Evolutionary conservation across 2,113 vertebrate species (phyloP).

Genomic region (Fregata magnificens): DNA sequence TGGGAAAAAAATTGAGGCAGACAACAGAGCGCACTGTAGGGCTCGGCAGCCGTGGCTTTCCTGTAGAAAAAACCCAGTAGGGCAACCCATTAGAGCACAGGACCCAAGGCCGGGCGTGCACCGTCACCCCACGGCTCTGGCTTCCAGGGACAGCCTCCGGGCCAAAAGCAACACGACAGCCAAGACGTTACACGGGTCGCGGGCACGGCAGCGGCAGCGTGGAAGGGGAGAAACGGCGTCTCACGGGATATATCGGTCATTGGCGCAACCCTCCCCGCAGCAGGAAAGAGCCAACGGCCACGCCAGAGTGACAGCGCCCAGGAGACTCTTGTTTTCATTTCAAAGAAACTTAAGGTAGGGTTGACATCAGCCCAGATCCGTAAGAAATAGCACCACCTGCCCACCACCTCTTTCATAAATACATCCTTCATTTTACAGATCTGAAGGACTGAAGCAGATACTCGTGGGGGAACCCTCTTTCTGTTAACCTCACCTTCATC

Average conservation of each 20-base stretch:
- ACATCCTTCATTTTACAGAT: not conserved
- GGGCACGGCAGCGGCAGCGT: fast-evolving
- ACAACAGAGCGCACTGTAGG: not conserved
- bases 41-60: not conserved
- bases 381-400: not conserved
- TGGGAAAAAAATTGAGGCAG: not conserved
- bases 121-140: not conserved
- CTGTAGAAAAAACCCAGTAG: not conserved
- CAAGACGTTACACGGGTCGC: not conserved
- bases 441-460: not conserved
- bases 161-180: not conserved
- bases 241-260: not conserved
- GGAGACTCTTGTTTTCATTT: not conserved
- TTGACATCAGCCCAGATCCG: not conserved
- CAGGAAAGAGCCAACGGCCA: not conserved
- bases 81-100: not conserved
- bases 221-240: not conserved
- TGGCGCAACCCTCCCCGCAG: fast-evolving
- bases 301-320: fast-evolving
- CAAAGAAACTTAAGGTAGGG: not conserved
- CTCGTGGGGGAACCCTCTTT: fast-evolving
- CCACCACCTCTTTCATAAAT: not conserved
- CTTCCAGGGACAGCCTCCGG: not conserved
- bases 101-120: not conserved
- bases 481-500: not conserved